phyloP scores from a whole-genome alignment of 1,140 invertebrate species.

The Bradysia coprophila region DNA sequence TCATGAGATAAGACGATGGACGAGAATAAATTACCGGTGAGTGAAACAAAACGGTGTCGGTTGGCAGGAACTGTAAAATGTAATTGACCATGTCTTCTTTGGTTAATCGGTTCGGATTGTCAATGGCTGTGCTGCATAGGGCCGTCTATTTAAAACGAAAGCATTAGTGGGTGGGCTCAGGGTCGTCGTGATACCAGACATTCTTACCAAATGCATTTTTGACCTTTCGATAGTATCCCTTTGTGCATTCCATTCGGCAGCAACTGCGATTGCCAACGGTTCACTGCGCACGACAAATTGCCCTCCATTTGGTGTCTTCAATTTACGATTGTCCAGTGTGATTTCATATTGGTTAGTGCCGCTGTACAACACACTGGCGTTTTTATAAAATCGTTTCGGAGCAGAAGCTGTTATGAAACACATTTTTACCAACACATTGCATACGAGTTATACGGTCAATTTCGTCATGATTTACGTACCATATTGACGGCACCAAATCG shows the following conservation, averaged over 20 bases:
- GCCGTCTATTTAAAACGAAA: constrained; percentile 45
- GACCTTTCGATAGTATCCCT: constrained; percentile 48
- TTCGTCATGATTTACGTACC: too few relatives aligned
- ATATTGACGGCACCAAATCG: too few relatives aligned
- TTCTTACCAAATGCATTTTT: constrained; percentile 47
- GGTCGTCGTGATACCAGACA: too few relatives aligned
- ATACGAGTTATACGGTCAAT: neutral
- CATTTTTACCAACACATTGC: neutral
- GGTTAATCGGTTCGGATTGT: constrained; percentile 73
- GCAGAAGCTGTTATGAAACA: constrained; percentile 19
- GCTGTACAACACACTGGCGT: constrained; percentile 39
- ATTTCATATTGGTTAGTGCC: constrained; percentile 47
- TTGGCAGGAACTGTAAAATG: constrained; percentile 66
- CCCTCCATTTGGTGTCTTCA: constrained; percentile 73
- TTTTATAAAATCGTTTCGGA: constrained; percentile 49
- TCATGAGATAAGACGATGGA: neutral
- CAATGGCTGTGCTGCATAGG: constrained; percentile 75
- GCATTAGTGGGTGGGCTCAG: too few relatives aligned
- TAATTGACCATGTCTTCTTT: constrained; percentile 57
- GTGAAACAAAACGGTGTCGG: constrained; percentile 71
- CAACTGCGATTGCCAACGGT: constrained; percentile 71
- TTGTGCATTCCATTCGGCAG: constrained; percentile 77
- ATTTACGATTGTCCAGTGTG: constrained; percentile 59
- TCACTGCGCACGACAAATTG: constrained; percentile 64
- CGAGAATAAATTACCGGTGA: constrained; percentile 36